A percentile compares a stretch with the other conserved stretches of the same genome.
These are phyloP conservation scores for Hypotaenidia philippensis DNA, from an alignment of 2,797 vertebrate species.

Conservation along the genomic window DNA sequence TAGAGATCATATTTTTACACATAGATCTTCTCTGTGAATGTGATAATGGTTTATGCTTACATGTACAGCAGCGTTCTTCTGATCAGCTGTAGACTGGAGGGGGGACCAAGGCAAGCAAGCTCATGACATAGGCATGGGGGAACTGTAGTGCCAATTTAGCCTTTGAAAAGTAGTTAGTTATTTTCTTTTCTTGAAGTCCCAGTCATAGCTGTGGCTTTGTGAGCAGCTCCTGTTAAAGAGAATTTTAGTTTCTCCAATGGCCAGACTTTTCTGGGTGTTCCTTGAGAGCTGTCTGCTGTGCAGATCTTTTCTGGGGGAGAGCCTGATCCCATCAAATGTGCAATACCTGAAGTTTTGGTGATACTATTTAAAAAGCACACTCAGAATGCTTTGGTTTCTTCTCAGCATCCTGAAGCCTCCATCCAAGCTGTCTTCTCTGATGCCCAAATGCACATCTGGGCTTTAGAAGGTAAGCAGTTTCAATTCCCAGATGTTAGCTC, in stretches of 20 bases:
- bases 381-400: constrained; percentile 38
- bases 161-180: background rate
- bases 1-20: background rate
- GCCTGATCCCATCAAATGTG: background rate
- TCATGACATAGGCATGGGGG: background rate
- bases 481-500: background rate
- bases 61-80: background rate
- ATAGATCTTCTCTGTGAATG: background rate
- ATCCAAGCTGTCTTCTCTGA: constrained; percentile 95
- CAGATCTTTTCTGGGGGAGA: background rate
- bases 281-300: background rate
- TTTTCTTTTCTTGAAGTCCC: background rate
- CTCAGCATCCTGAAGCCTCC: constrained; percentile 95
- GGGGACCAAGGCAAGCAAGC: background rate
- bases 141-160: background rate
- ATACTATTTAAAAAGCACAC: background rate
- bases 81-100: background rate
- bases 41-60: background rate
- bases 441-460: constrained; percentile 97
- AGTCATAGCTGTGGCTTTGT: background rate
- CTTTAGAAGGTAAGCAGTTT: constrained; percentile 90
- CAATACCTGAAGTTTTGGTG: background rate
- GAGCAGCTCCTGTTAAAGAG: background rate
- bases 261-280: background rate
- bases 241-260: background rate